A percentile compares a stretch with the other conserved stretches of the same genome.
phyloP scores from a whole-genome alignment of 30 jellyfish, hydroid and myxozoan species.

The Aurelia coerulea region DNA sequence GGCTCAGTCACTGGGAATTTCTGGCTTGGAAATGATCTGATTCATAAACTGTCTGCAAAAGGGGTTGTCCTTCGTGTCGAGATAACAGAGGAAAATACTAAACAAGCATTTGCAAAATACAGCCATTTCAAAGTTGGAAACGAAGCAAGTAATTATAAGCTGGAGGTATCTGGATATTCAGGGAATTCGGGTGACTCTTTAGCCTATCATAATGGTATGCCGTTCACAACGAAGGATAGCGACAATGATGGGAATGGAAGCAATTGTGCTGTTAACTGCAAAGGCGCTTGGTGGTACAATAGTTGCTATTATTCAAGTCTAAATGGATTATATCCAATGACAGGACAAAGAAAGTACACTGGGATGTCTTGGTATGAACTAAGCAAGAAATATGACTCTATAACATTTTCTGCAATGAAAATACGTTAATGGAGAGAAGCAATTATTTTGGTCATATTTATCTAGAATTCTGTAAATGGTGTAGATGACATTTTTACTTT shows the following conservation, averaged over 20 bases:
- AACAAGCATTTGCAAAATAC: conserved; percentile 39
- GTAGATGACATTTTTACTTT: too few species aligned
- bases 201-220: conserved; percentile 48
- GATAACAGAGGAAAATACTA: conserved; percentile 15
- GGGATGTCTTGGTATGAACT: conserved; percentile 27
- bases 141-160: conserved; percentile 3
- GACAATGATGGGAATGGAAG: conserved; percentile 41
- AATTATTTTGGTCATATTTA: too few species aligned
- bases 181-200: conserved; percentile 44
- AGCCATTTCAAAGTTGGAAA: conserved; percentile 26
- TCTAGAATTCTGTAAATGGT: too few species aligned
- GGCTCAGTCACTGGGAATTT: conserved; percentile 35
- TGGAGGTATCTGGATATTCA: conserved; percentile 37
- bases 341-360: conserved; percentile 8
- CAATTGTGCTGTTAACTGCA: conserved; percentile 49
- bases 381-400: conserved; percentile 22
- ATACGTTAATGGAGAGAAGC: not conserved
- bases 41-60: conserved; percentile 19
- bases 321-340: conserved; percentile 45
- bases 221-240: conserved; percentile 49
- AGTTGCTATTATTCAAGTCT: conserved; percentile 52
- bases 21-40: conserved; percentile 56
- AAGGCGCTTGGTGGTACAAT: conserved; percentile 67
- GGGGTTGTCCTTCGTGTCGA: conserved; percentile 39
- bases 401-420: conserved; percentile 31